Evolutionary conservation across 2,797 vertebrate species (phyloP).

Genomic region (Australoheros facetus): DNA sequence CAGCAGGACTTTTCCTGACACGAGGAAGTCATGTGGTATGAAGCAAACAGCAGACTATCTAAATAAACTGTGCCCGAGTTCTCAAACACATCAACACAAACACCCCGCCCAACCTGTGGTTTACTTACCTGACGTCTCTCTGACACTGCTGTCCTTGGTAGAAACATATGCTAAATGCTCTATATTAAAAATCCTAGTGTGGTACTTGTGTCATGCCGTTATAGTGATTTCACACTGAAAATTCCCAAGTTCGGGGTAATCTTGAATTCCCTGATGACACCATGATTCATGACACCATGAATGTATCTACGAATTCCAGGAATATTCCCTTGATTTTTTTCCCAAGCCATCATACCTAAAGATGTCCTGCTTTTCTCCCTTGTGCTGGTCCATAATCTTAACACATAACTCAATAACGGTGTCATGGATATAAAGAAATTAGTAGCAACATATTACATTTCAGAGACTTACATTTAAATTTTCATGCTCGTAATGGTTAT

Average conservation of each 20-base stretch:
- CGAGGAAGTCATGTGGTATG: background rate
- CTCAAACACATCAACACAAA: constrained; percentile 6
- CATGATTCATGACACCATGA: background rate
- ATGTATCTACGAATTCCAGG: background rate
- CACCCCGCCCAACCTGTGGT: constrained; percentile 10
- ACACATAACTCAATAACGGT: background rate
- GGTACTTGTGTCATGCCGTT: background rate
- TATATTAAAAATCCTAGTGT: background rate
- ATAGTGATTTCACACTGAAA: background rate
- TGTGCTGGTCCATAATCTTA: background rate
- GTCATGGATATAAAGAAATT: background rate
- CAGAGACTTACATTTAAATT: background rate
- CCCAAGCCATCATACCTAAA: background rate
- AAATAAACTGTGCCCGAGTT: constrained; percentile 1
- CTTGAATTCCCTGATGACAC: background rate
- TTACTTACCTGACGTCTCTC: background rate
- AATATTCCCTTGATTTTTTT: background rate
- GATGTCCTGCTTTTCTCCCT: background rate
- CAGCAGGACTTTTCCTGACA: background rate
- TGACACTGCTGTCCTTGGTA: background rate
- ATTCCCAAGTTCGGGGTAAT: rapidly evolving
- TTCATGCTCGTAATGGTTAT: too few species aligned
- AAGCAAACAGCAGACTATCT: background rate
- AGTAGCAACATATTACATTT: background rate
- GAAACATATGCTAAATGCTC: background rate